Evolutionary conservation across 2,113 vertebrate genomes (phyloP).

Genomic region (Pygathrix nemaeus): DNA sequence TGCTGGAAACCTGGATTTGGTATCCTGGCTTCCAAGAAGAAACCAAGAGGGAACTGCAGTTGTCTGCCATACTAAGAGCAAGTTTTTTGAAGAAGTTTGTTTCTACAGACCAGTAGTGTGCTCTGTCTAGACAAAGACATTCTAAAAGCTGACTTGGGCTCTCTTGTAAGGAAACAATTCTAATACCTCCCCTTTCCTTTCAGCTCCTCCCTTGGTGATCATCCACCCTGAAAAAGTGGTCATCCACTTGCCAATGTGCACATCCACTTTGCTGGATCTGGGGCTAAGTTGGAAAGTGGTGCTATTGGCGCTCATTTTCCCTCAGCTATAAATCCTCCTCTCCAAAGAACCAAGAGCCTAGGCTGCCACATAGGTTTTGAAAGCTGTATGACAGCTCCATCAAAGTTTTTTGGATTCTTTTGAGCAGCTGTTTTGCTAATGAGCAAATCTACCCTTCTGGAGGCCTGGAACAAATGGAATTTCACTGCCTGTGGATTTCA

Average conservation of each 20-base stretch:
- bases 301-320: neutral
- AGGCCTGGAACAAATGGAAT: neutral
- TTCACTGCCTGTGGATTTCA: neutral
- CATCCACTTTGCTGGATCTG: neutral
- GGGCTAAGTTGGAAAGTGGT: neutral
- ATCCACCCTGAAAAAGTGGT: neutral
- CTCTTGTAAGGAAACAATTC: neutral
- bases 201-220: neutral
- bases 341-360: neutral
- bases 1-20: neutral
- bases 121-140: neutral
- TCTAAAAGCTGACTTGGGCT: neutral
- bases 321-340: neutral
- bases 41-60: neutral
- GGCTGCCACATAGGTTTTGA: neutral
- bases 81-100: neutral
- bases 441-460: neutral
- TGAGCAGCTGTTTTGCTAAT: neutral
- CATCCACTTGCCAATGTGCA: accelerated
- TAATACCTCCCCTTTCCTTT: neutral
- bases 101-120: neutral
- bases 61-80: neutral
- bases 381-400: neutral
- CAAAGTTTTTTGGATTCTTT: neutral
- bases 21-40: neutral